phyloP scores from a whole-genome alignment of 2,888 invertebrate species.

The Drosophila siamana region DNA sequence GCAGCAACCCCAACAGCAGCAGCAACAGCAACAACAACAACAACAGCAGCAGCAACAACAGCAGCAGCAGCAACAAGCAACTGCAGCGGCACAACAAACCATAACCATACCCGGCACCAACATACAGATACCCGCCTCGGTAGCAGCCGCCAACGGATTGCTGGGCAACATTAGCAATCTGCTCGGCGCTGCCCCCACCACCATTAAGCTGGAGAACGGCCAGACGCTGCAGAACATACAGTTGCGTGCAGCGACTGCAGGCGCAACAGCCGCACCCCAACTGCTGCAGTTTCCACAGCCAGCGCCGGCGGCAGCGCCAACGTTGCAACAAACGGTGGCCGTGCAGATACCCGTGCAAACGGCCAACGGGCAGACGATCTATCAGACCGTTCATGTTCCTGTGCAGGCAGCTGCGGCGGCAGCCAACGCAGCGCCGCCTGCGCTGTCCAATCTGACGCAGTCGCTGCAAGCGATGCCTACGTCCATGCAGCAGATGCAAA shows the following conservation, averaged over 20 bases:
- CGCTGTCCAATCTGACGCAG: slow-evolving; percentile 86
- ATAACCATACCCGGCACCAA: slow-evolving; percentile 85
- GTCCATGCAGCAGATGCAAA: slow-evolving; percentile 87
- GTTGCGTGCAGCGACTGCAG: slow-evolving; percentile 86
- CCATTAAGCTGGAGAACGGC: slow-evolving; percentile 82
- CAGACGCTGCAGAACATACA: slow-evolving; percentile 90
- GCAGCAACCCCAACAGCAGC: slow-evolving; percentile 34
- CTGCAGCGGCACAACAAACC: slow-evolving; percentile 57
- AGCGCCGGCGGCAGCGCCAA: slow-evolving; percentile 50
- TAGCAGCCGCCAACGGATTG: slow-evolving; percentile 84
- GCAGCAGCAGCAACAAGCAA: slow-evolving; percentile 35
- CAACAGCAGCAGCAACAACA: slow-evolving; percentile 70
- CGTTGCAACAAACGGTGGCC: slow-evolving; percentile 90
- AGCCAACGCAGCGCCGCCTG: slow-evolving; percentile 86
- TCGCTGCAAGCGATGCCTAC: slow-evolving; percentile 85
- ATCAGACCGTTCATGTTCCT: slow-evolving; percentile 97
- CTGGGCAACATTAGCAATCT: slow-evolving; percentile 81
- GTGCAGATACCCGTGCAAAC: slow-evolving; percentile 89
- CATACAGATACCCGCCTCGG: slow-evolving; percentile 84
- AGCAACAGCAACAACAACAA: slow-evolving; percentile 46
- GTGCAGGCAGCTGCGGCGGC: slow-evolving; percentile 89
- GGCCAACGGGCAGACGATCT: slow-evolving; percentile 93
- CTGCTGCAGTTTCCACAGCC: slow-evolving; percentile 84
- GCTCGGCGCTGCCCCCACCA: slow-evolving; percentile 67
- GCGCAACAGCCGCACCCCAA: slow-evolving; percentile 71